Percentiles rank a stretch among this genome's conserved stretches.
Conservation (phyloP, 2,888 invertebrate species). For the Diarsia dahlii region DNA sequence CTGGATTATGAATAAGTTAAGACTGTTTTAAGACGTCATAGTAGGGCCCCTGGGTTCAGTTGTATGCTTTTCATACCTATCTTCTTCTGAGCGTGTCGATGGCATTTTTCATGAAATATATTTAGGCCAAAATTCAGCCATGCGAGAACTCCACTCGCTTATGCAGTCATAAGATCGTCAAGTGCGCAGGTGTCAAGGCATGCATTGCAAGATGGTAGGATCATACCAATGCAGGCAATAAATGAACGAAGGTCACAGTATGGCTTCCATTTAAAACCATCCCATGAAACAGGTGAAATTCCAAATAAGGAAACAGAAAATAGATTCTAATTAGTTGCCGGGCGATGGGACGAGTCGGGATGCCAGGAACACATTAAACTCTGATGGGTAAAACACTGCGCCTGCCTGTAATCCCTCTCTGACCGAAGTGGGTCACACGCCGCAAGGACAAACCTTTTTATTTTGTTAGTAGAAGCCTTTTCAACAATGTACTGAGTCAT, state of each 20-base stretch:
- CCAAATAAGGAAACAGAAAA: conserved; percentile 69
- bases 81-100: no score
- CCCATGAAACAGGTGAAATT: conserved; percentile 48
- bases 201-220: no score
- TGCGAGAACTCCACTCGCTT: no score
- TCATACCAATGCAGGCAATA: no score
- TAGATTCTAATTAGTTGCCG: conserved; percentile 80
- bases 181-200: no score
- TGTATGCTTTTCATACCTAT: neutral
- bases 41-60: no score
- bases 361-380: conserved; percentile 79
- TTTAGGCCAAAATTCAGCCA: no score
- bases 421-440: conserved; percentile 72
- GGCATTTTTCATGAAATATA: no score
- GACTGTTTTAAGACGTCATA: no score
- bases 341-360: conserved; percentile 68
- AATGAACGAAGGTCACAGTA: neutral
- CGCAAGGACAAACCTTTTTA: conserved; percentile 73
- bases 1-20: no score
- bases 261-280: conserved; percentile 34
- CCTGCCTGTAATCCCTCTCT: conserved; percentile 70
- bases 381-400: conserved; percentile 76
- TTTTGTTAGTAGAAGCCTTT: conserved; percentile 67
- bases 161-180: no score
- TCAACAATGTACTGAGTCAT: conserved; percentile 37